Percentiles rank a stretch among this genome's conserved stretches.
These are phyloP conservation scores for Sesamia inferens DNA, from an alignment of 2,888 invertebrate species.

Conservation along the genomic window DNA sequence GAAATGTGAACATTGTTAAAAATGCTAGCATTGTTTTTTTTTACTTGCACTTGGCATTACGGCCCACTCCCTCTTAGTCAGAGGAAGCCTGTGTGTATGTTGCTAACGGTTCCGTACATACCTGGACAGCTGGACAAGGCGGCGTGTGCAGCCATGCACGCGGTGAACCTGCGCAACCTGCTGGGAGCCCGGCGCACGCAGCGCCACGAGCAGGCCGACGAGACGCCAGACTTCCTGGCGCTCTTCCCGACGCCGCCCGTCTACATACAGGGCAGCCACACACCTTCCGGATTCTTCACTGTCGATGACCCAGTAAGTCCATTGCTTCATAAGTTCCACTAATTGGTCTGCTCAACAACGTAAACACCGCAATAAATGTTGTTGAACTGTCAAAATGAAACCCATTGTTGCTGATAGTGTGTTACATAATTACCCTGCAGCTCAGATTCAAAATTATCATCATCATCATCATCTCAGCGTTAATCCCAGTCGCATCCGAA, in stretches of 20 bases:
- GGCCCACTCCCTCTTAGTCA: no score
- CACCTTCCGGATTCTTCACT: constrained; percentile 98
- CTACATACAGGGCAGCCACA: constrained; percentile 99
- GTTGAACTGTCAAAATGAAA: no score
- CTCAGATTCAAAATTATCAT: no score
- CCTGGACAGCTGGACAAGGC: constrained; percentile 96
- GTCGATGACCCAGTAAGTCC: constrained; percentile 93
- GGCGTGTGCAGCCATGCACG: constrained; percentile 99
- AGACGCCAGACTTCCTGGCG: constrained; percentile 98
- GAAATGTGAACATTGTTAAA: background rate
- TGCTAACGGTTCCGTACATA: background rate
- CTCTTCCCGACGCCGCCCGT: constrained; percentile 97
- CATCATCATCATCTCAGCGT: no score
- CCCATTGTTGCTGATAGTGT: no score
- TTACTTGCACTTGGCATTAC: no score
- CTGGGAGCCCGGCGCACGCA: constrained; percentile 98
- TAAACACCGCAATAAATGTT: no score
- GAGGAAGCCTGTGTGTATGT: background rate
- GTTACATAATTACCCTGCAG: no score
- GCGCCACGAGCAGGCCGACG: constrained; percentile 99
- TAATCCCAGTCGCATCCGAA: no score
- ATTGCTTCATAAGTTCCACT: no score
- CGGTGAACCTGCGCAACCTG: constrained; percentile 98
- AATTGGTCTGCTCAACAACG: no score
- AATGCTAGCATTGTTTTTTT: background rate